Conservation (phyloP, 2,888 invertebrate species). For the Perithous albicinctus region DNA sequence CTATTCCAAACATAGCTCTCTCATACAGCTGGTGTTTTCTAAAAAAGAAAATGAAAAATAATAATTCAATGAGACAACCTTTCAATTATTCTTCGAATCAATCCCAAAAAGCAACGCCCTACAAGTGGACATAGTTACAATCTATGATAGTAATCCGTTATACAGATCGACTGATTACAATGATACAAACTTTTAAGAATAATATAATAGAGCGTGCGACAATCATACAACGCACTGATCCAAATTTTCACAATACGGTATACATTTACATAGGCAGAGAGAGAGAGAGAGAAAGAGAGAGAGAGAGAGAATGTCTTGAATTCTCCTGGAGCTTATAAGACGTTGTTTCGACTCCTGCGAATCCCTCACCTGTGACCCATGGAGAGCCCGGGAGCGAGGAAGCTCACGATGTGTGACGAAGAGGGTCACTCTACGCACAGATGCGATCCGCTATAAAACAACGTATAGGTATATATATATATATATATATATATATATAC, state of each 20-base stretch:
- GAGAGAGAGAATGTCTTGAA: constrained; percentile 8
- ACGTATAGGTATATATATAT: constrained; percentile 40
- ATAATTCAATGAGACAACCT: neutral
- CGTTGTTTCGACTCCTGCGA: constrained; percentile 60
- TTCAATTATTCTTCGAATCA: neutral
- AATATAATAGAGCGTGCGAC: constrained; percentile 17
- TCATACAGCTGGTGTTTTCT: no score
- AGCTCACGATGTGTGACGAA: constrained; percentile 76
- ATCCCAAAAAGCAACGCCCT: neutral
- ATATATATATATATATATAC: constrained; percentile 1
- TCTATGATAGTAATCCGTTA: neutral
- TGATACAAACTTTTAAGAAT: neutral
- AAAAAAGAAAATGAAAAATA: no score
- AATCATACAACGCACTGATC: constrained; percentile 6
- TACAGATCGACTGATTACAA: neutral
- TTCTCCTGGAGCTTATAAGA: constrained; percentile 11
- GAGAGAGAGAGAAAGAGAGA: constrained; percentile 39
- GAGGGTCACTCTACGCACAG: constrained; percentile 63
- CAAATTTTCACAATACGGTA: constrained; percentile 46
- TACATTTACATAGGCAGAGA: constrained; percentile 28
- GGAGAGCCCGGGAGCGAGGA: constrained; percentile 59
- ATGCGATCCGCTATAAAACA: constrained; percentile 43
- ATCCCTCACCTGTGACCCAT: constrained; percentile 81
- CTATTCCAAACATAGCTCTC: no score
- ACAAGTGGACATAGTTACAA: neutral